Evolutionary conservation across 2,888 invertebrate species (phyloP).

Genomic region (Nephrocerus scutellatus): DNA sequence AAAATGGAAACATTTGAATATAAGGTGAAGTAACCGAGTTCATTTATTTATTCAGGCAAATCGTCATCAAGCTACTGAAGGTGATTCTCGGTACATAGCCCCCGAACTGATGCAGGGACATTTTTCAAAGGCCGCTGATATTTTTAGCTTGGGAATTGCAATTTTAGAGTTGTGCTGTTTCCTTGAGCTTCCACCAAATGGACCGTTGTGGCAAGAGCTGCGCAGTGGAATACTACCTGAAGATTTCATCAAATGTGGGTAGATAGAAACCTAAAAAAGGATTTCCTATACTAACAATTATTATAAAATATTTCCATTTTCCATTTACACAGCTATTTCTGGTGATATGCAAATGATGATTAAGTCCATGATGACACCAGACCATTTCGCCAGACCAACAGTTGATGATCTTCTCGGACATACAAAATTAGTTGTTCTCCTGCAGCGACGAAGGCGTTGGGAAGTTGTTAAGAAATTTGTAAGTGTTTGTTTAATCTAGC

Average conservation of each 20-base stretch:
- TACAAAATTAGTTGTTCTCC: conserved; percentile 33
- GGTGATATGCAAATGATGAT: conserved; percentile 51
- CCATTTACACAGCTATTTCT: conserved; percentile 44
- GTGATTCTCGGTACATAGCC: conserved; percentile 70
- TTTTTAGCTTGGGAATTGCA: conserved; percentile 67
- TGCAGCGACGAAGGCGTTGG: conserved; percentile 37
- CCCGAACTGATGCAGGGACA: conserved; percentile 60
- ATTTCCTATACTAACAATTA: background rate
- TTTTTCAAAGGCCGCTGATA: conserved; percentile 64
- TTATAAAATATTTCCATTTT: background rate
- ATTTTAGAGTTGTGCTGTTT: conserved; percentile 65
- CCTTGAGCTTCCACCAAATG: conserved; percentile 61
- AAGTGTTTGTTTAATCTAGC: conserved; percentile 15
- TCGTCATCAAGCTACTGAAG: conserved; percentile 57
- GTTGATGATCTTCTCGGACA: conserved; percentile 50
- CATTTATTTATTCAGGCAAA: conserved; percentile 44
- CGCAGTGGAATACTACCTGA: conserved; percentile 53
- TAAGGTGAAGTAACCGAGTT: background rate
- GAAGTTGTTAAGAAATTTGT: conserved; percentile 35
- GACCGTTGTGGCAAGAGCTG: conserved; percentile 62
- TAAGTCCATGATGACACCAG: conserved; percentile 53
- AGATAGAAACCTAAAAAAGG: background rate
- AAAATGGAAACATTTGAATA: background rate
- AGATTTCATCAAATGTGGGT: conserved; percentile 45
- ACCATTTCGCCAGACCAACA: conserved; percentile 50